Evolutionary conservation across 2,113 vertebrate genomes (phyloP), one percentile per base, ranked within the genome.

Genomic region (Lanius collurio): DNA sequence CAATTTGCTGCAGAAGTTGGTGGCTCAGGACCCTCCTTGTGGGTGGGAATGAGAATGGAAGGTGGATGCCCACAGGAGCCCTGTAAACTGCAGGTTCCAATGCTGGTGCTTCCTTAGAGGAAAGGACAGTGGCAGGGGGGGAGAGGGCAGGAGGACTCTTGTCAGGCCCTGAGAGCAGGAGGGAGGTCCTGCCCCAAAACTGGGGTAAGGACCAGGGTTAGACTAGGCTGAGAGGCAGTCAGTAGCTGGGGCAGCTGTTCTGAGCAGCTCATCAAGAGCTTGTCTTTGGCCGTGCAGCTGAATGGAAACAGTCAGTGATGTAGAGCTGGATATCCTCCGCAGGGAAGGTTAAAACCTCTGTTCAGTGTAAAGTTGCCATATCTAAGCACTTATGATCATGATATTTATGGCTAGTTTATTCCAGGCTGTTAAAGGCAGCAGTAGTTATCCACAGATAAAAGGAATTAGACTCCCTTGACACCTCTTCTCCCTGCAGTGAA

Each of bases 321-420:
- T 82, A 95, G 87, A 90, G 87, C 90, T 83, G 83, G 94, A 86
- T 92, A 89, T 87, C 84, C 89, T 97, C 95, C 83, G 0, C 67
- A 59, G 96, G 96, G 97, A 94, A 94, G 95, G 96, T 93, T 95
- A 96, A 95, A 96, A 95, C 96, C 95, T 95, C 96, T 95, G 96
- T 94, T 96, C 92, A 86, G 84, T 89, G 89, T 93, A 96, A 96
- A 94, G 97, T 95, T 96, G 92, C 94, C 94, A 94, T 87, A 95
- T 89, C 96, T 84, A 94, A 96, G 95, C 90, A 94, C 87, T 96
- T 97, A 96, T 73, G 89, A 94, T 85, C 93, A 85, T 3, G 63
- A 93, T 96, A 97, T 97, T 97, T 97, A 97, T 97, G 91, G 89
- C 93, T 76, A 92, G 91, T 97, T 97, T 96, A 96, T 96, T 97